Percentiles rank a stretch among this genome's conserved stretches.
Conservation (phyloP, 1,140 invertebrate species). For the Hermetia illucens region DNA sequence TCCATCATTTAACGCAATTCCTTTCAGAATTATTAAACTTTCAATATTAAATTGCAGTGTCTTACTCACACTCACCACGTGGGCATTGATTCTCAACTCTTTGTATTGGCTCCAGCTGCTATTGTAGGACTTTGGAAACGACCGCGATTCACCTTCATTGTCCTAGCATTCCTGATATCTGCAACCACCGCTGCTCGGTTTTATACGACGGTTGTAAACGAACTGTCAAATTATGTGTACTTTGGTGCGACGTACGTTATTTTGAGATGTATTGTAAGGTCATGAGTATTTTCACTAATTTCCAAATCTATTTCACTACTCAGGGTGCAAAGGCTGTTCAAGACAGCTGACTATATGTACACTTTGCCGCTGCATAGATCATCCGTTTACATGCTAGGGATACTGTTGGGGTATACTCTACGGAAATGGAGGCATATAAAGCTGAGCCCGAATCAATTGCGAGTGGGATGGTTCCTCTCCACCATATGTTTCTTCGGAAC, state of each 20-base stretch:
- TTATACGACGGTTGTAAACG: conserved; percentile 39
- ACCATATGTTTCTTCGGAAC: conserved; percentile 35
- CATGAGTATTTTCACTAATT: conserved; percentile 1
- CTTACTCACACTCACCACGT: conserved; percentile 58
- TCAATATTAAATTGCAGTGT: conserved; percentile 35
- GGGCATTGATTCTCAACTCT: conserved; percentile 75
- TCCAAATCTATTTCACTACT: conserved; percentile 8
- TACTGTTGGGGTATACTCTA: conserved; percentile 45
- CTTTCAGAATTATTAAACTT: conserved; percentile 5
- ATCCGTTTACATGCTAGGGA: conserved; percentile 57
- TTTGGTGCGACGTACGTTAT: conserved; percentile 50
- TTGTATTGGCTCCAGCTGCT: conserved; percentile 53
- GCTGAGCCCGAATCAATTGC: conserved; percentile 32
- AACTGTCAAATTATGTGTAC: conserved; percentile 47
- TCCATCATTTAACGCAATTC: conserved; percentile 10
- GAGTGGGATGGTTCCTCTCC: conserved; percentile 40
- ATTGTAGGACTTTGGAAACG: conserved; percentile 45
- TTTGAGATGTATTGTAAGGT: conserved; percentile 6
- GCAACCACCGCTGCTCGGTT: conserved; percentile 44
- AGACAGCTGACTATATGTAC: conserved; percentile 55
- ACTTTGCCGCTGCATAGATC: conserved; percentile 51
- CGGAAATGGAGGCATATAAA: conserved; percentile 29
- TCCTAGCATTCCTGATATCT: conserved; percentile 32
- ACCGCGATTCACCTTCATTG: conserved; percentile 34
- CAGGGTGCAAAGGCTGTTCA: conserved; percentile 50